These are phyloP conservation scores for Cathartes aura DNA, from an alignment of 2,113 vertebrate genomes.

Conservation along the genomic window DNA sequence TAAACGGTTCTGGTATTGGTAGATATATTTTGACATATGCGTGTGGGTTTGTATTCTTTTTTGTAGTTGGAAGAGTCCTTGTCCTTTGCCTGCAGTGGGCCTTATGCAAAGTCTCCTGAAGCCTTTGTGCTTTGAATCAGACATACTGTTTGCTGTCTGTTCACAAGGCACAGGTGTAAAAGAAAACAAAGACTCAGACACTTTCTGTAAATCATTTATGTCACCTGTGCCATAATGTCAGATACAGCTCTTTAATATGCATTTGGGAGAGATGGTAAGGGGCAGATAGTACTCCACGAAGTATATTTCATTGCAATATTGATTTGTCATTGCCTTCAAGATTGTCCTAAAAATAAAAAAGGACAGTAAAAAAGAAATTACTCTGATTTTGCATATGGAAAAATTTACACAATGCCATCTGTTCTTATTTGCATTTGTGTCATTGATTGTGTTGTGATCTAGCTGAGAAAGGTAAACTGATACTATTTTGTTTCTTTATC, in stretches of 20 bases:
- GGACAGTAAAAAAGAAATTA: not conserved
- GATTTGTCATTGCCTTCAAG: not conserved
- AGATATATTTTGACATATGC: not conserved
- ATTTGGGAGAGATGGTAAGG: not conserved
- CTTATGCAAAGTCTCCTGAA: not conserved
- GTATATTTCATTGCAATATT: not conserved
- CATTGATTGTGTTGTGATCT: not conserved
- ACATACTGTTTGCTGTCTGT: not conserved
- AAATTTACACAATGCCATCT: not conserved
- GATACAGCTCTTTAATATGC: not conserved
- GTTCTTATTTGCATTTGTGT: not conserved
- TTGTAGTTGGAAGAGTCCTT: not conserved
- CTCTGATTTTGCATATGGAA: not conserved
- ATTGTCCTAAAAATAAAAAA: not conserved
- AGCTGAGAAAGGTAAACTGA: not conserved
- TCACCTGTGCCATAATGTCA: not conserved
- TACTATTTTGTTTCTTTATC: slow-evolving; percentile 18
- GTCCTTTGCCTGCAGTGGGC: not conserved
- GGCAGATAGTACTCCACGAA: not conserved
- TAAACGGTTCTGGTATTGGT: not conserved
- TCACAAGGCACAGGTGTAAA: not conserved
- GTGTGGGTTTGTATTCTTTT: not conserved
- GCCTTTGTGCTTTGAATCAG: not conserved
- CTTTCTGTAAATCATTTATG: slow-evolving; percentile 7
- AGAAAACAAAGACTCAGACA: not conserved